Evolutionary conservation across 2,888 invertebrate species (phyloP).

Genomic region (Xanthorhoe designata): DNA sequence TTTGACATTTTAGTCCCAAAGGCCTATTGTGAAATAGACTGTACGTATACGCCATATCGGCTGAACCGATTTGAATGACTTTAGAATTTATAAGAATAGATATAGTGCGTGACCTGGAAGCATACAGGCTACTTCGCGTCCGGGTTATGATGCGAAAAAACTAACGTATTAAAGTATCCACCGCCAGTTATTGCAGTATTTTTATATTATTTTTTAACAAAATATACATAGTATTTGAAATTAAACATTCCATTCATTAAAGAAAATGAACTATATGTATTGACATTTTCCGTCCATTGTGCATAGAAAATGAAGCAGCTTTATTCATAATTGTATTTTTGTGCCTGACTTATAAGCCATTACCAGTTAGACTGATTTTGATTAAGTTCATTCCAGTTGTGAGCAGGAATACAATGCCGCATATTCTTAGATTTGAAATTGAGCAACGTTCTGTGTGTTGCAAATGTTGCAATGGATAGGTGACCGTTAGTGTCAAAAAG

Average conservation of each 20-base stretch:
- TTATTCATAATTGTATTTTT: constrained; percentile 9
- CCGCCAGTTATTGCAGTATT: constrained; percentile 5
- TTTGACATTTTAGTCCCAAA: too few relatives aligned
- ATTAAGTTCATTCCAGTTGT: constrained; percentile 8
- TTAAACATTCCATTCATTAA: constrained; percentile 9
- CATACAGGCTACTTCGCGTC: too few relatives aligned
- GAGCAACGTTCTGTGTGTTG: too few relatives aligned
- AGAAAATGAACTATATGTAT: neutral
- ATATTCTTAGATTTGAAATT: too few relatives aligned
- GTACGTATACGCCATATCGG: too few relatives aligned
- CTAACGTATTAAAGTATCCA: neutral
- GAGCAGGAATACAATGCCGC: constrained; percentile 1
- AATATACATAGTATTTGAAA: too few relatives aligned
- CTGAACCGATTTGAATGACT: too few relatives aligned
- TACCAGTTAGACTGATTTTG: constrained; percentile 40
- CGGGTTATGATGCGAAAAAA: too few relatives aligned
- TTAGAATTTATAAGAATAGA: too few relatives aligned
- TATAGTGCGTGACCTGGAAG: neutral
- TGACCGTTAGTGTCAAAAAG: neutral
- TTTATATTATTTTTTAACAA: neutral
- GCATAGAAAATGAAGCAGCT: neutral
- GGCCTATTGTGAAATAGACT: neutral
- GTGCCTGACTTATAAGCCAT: constrained; percentile 39
- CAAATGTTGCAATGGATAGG: too few relatives aligned
- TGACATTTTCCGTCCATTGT: constrained; percentile 1